Percentiles rank a stretch among this genome's conserved stretches.
phyloP scores from a whole-genome alignment of 2,888 invertebrate genomes.

The Agonum fuliginosum region DNA sequence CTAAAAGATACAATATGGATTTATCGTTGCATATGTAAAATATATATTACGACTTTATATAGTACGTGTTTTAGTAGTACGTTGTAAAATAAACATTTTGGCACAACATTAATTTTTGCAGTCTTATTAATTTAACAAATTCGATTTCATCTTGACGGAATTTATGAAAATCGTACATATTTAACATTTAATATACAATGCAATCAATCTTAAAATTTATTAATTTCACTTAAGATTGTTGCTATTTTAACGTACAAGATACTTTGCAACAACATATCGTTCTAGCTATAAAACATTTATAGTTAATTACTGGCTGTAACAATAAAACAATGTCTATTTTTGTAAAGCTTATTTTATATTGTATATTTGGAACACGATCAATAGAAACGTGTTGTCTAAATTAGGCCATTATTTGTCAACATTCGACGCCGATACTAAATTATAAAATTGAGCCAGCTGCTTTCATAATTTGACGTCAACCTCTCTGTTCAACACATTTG shows the following conservation, averaged over 20 bases:
- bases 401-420: slow-evolving; percentile 43
- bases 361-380: slow-evolving; percentile 18
- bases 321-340: background rate
- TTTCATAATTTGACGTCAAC: slow-evolving; percentile 43
- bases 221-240: slow-evolving; percentile 30
- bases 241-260: slow-evolving; percentile 11
- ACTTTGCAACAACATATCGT: slow-evolving; percentile 20
- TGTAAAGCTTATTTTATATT: slow-evolving; percentile 42
- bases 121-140: slow-evolving; percentile 55
- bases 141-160: slow-evolving; percentile 39
- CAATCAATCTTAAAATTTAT: background rate
- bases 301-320: slow-evolving; percentile 1
- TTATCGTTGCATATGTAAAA: slow-evolving; percentile 39
- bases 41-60: slow-evolving; percentile 1
- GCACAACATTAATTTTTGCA: slow-evolving; percentile 47
- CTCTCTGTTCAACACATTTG: background rate
- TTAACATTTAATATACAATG: slow-evolving; percentile 35
- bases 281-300: slow-evolving; percentile 39
- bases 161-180: slow-evolving; percentile 33
- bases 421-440: slow-evolving; percentile 41
- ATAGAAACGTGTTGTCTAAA: slow-evolving; percentile 19
- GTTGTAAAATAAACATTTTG: slow-evolving; percentile 42
- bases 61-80: slow-evolving; percentile 31
- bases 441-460: slow-evolving; percentile 50
- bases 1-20: slow-evolving; percentile 21